phyloP scores from a whole-genome alignment of 2,888 invertebrate genomes.

The Calliphora vomitoria region DNA sequence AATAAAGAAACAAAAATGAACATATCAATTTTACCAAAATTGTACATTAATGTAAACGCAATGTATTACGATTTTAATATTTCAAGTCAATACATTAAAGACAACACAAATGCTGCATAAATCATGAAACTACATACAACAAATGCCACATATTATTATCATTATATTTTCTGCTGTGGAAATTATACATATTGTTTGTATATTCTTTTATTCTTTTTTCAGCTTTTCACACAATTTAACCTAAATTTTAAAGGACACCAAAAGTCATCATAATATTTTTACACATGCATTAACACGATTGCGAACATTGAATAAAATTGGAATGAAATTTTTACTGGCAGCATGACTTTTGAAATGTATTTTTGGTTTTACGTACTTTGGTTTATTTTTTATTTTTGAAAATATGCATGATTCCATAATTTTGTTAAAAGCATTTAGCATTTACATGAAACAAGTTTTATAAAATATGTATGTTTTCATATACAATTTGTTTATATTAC shows the following conservation, averaged over 20 bases:
- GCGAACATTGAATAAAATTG: background rate
- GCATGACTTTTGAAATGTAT: background rate
- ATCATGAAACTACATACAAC: background rate
- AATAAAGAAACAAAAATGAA: background rate
- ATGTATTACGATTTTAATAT: conserved; percentile 9
- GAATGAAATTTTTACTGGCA: background rate
- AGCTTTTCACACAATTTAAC: conserved; percentile 43
- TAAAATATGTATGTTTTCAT: background rate
- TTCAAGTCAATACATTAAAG: conserved; percentile 24
- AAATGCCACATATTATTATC: background rate
- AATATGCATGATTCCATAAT: background rate
- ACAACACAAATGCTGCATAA: conserved; percentile 14
- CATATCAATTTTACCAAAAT: background rate
- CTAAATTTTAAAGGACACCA: conserved; percentile 56
- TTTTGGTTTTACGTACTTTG: background rate
- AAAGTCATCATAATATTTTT: conserved; percentile 8
- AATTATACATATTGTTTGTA: conserved; percentile 17
- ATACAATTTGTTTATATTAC: background rate
- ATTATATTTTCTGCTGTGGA: background rate
- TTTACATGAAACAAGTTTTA: background rate
- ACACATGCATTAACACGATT: background rate
- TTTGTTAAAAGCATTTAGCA: background rate
- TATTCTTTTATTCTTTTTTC: background rate
- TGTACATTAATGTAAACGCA: conserved; percentile 15
- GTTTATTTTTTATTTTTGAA: background rate